Evolutionary conservation across 2,113 vertebrate genomes (phyloP), one percentile per base, ranked within the genome.

Genomic region (Scytalopus superciliaris): DNA sequence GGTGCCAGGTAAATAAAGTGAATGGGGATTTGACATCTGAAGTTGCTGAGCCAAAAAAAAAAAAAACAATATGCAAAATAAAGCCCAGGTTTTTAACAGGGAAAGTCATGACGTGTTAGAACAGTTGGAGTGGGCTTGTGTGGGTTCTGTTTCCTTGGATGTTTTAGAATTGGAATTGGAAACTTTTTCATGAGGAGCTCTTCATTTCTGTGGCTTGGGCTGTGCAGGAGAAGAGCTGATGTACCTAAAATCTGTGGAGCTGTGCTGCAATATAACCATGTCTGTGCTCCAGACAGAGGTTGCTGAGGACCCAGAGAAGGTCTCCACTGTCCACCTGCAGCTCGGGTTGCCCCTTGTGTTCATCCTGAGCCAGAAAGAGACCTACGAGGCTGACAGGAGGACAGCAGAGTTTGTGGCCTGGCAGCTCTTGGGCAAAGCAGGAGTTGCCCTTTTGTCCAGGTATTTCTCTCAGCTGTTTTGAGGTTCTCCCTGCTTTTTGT

Each of bases 271-370:
- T 42, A 10, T 81, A 52, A 67, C 40, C 10, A 4, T 87, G 21
- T 68, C 63, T 85, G 44, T 69, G 90, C 77, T 96, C 57, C 96
- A 99, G 99, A 97, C 97, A 7, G 98, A 99, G 93, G 97, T 98
- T 35, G 94, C 97, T 19, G 97, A 98, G 22, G 98, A 99, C 89
- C 99, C 99, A 10, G 98, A 98, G 53, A 97, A 97, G 24, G 98
- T 99, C 77, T 98, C 98, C 62, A 98, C 98, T 4, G 39, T 98
- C 88, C 98, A 97, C 97, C 83, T 98, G 80, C 98, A 99, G 73
- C 98, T 99, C 12, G 98, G 98, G 52, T 97, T 98, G 4, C 99
- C 99, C 0, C 97, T 99, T 87, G 97, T 99, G 64, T 99, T 99
- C 95, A 97, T 99, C 76, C 98, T 99, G 94, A 98, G 98, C 84